phyloP scores from a whole-genome alignment of 2,888 invertebrate species.

The Xestia ashworthii region DNA sequence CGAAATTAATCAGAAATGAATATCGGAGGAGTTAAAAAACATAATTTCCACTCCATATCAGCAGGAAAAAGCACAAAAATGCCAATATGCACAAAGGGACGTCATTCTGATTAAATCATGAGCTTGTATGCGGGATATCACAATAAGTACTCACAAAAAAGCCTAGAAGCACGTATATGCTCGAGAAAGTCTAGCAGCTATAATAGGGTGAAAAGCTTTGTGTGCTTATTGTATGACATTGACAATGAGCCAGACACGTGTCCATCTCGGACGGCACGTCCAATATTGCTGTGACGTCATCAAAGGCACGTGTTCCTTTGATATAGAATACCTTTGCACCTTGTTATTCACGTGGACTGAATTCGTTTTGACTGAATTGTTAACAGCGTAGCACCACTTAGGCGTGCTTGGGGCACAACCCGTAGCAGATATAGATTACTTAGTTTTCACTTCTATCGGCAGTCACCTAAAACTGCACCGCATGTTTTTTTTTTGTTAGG shows the following conservation, averaged over 20 bases:
- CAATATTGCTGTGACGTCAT: conserved; percentile 8
- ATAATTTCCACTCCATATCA: too few species aligned
- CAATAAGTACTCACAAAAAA: neutral
- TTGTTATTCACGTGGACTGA: conserved; percentile 9
- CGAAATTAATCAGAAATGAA: too few species aligned
- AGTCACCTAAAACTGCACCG: too few species aligned
- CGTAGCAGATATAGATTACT: too few species aligned
- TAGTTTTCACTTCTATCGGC: too few species aligned
- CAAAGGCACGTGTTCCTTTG: conserved; percentile 33
- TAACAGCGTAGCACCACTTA: too few species aligned
- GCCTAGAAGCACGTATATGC: neutral
- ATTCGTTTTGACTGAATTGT: too few species aligned
- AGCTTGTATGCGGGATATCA: neutral
- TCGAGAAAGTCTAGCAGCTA: neutral
- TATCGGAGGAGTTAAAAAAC: too few species aligned
- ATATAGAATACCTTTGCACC: conserved; percentile 1
- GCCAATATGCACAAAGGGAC: neutral
- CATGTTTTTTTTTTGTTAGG: neutral
- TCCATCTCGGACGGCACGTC: neutral
- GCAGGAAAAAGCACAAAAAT: too few species aligned
- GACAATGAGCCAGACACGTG: conserved; percentile 31
- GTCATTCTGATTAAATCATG: neutral
- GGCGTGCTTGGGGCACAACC: too few species aligned
- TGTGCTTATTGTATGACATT: neutral
- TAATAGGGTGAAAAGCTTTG: neutral